Conservation (phyloP, 1,140 invertebrate genomes). For the Drosophila truncata region DNA sequence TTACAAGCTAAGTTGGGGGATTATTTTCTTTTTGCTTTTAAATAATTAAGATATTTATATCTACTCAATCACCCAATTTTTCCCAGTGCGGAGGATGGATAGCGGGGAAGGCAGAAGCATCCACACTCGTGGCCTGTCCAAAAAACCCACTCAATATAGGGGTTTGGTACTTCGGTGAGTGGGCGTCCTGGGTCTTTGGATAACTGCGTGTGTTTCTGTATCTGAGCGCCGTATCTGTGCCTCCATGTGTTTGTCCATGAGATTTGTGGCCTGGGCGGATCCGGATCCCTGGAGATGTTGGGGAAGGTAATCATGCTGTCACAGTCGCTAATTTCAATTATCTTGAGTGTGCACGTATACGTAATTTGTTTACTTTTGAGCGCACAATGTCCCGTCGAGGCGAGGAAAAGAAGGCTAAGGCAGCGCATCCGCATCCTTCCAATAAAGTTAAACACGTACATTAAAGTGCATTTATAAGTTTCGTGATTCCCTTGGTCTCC, state of each 20-base stretch:
- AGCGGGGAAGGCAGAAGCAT: slow-evolving; percentile 36
- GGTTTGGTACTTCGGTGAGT: slow-evolving; percentile 63
- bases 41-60: neutral
- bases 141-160: slow-evolving; percentile 78
- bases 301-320: slow-evolving; percentile 78
- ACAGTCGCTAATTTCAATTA: slow-evolving; percentile 82
- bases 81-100: slow-evolving; percentile 10
- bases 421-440: slow-evolving; percentile 52
- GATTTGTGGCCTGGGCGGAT: slow-evolving; percentile 63
- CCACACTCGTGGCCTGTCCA: slow-evolving; percentile 57
- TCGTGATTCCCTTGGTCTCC: slow-evolving; percentile 30
- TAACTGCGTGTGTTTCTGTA: slow-evolving; percentile 49
- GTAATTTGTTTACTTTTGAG: slow-evolving; percentile 74
- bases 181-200: slow-evolving; percentile 50
- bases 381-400: slow-evolving; percentile 10
- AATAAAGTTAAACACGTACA: slow-evolving; percentile 42
- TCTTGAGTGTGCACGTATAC: slow-evolving; percentile 68
- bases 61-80: neutral
- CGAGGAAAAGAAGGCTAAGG: slow-evolving; percentile 36
- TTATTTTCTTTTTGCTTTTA: no score
- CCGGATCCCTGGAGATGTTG: slow-evolving; percentile 52
- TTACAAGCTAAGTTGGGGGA: no score
- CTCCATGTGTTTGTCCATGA: slow-evolving; percentile 35
- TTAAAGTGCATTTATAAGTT: slow-evolving; percentile 56
- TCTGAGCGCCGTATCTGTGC: slow-evolving; percentile 29